Base-by-base conservation (phyloP, 2,888 invertebrate genomes). In the Drosophila melanosoma region DNA sequence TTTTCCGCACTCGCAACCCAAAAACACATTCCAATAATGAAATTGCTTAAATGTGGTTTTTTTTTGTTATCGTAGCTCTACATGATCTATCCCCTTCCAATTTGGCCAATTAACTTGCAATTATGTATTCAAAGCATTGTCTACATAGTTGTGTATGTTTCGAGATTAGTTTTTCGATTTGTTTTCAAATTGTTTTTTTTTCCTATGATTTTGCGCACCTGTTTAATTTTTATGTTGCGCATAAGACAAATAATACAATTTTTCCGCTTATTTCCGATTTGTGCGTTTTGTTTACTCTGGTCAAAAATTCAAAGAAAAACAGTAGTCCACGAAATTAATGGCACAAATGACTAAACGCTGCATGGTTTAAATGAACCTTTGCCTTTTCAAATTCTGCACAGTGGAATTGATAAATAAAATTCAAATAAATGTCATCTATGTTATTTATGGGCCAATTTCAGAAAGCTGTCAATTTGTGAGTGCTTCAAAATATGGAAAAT, bases 151-250 rank as follows among this genome's bases (percentile, higher is more conserved):
- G 60, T 42, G 48, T 75, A 45, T 65, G 54, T 20, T 59, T 40
- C 20, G 42, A 32, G 52, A 56, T 62, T 52, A 52, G 61, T 61
- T 69, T 69, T 42, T 68, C 68, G 60, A 77, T 64, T 42, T 59
- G 65, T 74, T 84, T 78, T 76, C 54, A 5, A 61, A 51, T 61
- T 23, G 59, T 35, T 42, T 49, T 48, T 33, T 38, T 29, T 69
- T 61, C 10, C 20, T 68, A 54, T 42, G 54, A 38, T 33, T 40
- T 20, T 20, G 11, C 33, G 69, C 42, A 33, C 45, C 53, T 53
- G 26, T 40, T 73, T 75, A 80, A 70, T 87, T 82, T 87, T 85
- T 82, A 83, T 68, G 71, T 57, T 67, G 49, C 58, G 53, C 58
- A 72, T 65, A 59, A 81, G 67, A 53, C 76, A 81, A 81, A 83